Percentiles rank a stretch among this genome's conserved stretches.
Conservation (phyloP, 2,888 invertebrate species). For the Teleogryllus oceanicus region DNA sequence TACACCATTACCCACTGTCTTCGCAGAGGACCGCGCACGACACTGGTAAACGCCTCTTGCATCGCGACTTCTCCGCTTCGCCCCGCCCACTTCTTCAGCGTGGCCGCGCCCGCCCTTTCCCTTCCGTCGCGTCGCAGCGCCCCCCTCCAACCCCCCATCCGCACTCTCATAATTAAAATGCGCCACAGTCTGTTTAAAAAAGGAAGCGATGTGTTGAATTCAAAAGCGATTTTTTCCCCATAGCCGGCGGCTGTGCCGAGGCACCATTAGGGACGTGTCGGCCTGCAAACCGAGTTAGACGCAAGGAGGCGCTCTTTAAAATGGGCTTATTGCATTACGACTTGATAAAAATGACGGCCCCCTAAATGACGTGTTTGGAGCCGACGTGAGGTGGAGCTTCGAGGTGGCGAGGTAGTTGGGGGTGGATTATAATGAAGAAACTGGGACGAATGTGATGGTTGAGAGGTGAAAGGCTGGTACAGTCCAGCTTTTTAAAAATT, state of each 20-base stretch:
- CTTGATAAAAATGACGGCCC: background rate
- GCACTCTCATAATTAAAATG: background rate
- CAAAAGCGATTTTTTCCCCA: background rate
- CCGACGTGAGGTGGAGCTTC: background rate
- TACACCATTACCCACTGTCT: slow-evolving; percentile 31
- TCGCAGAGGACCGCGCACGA: background rate
- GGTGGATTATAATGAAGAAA: too few relatives aligned
- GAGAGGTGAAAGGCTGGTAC: too few relatives aligned
- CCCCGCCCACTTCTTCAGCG: too few relatives aligned
- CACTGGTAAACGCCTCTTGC: too few relatives aligned
- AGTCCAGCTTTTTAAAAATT: too few relatives aligned
- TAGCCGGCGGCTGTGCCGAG: too few relatives aligned
- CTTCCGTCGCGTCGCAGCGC: background rate
- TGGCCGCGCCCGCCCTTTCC: too few relatives aligned
- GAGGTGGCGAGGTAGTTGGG: background rate
- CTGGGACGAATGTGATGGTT: too few relatives aligned
- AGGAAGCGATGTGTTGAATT: background rate
- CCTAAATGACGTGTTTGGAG: background rate
- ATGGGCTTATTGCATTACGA: background rate
- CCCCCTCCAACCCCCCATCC: background rate
- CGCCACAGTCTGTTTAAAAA: background rate
- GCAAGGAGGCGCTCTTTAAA: background rate
- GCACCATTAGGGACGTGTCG: background rate
- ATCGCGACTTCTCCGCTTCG: too few relatives aligned
- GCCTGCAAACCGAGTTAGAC: background rate